Evolutionary conservation across 2,888 invertebrate genomes (phyloP).

Genomic region (Monochamus alternatus): DNA sequence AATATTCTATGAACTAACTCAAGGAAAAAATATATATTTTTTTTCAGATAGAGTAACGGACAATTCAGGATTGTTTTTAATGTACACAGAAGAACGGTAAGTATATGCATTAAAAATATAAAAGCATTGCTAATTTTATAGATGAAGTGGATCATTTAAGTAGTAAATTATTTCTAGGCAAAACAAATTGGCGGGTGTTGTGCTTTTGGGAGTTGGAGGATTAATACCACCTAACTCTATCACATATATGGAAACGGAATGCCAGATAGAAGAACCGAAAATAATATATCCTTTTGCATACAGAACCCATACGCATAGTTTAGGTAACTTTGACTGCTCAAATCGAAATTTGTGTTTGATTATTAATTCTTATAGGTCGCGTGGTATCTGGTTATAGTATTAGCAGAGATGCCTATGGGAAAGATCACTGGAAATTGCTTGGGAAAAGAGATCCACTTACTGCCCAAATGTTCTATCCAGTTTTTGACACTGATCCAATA

Average conservation of each 20-base stretch:
- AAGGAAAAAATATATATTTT: not conserved
- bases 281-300: slow-evolving; percentile 95
- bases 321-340: slow-evolving; percentile 74
- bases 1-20: not conserved
- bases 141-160: slow-evolving; percentile 17
- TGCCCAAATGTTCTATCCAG: slow-evolving; percentile 96
- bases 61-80: slow-evolving; percentile 87
- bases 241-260: slow-evolving; percentile 94
- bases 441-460: slow-evolving; percentile 90
- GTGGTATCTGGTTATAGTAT: slow-evolving; percentile 90
- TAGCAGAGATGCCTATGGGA: slow-evolving; percentile 72
- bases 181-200: slow-evolving; percentile 91
- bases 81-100: slow-evolving; percentile 84
- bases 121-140: not conserved
- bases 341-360: slow-evolving; percentile 5
- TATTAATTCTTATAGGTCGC: slow-evolving; percentile 73
- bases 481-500: slow-evolving; percentile 78
- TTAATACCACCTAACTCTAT: slow-evolving; percentile 78
- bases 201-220: slow-evolving; percentile 92
- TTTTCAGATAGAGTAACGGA: slow-evolving; percentile 84
- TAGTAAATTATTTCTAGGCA: slow-evolving; percentile 74
- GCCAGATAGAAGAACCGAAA: slow-evolving; percentile 85
- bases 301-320: slow-evolving; percentile 93
- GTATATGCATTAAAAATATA: slow-evolving; percentile 59
- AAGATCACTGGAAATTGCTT: slow-evolving; percentile 85